A percentile compares a stretch with the other conserved stretches of the same genome.
Evolutionary conservation across 2,888 invertebrate species (phyloP).

Genomic region (Ochlodes sylvanus): DNA sequence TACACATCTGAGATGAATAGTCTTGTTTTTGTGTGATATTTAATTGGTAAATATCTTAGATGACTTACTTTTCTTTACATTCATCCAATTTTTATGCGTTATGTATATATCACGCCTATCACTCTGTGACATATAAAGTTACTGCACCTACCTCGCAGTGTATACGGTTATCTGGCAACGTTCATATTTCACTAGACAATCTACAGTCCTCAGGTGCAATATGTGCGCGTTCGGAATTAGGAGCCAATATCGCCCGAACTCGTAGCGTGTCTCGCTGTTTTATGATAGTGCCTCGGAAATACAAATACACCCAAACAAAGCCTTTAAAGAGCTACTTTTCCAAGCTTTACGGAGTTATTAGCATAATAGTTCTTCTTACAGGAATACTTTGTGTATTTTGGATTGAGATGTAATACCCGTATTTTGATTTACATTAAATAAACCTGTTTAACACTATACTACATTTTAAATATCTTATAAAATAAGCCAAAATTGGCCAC

Average conservation of each 20-base stretch:
- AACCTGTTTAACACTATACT: too few species aligned
- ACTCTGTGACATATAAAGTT: slow-evolving; percentile 1
- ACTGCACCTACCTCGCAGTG: slow-evolving; percentile 37
- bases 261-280: slow-evolving; percentile 47
- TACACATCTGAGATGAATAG: too few species aligned
- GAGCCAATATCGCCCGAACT: slow-evolving; percentile 68
- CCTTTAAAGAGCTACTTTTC: slow-evolving; percentile 21
- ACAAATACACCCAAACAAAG: slow-evolving; percentile 17
- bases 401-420: too few species aligned
- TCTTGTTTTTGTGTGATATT: too few species aligned
- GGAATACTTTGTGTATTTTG: neutral
- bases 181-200: slow-evolving; percentile 66
- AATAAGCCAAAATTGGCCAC: too few species aligned
- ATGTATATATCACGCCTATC: neutral
- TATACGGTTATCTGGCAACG: slow-evolving; percentile 53
- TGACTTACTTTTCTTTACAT: too few species aligned
- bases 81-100: too few species aligned
- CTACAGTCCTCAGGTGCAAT: slow-evolving; percentile 65
- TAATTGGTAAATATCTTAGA: too few species aligned
- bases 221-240: slow-evolving; percentile 72
- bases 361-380: slow-evolving; percentile 10
- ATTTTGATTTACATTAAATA: too few species aligned
- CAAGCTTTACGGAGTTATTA: slow-evolving; percentile 11
- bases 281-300: slow-evolving; percentile 37
- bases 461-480: too few species aligned